Evolutionary conservation across 2,797 vertebrate genomes (phyloP).

Genomic region (Sorex maritimensis): DNA sequence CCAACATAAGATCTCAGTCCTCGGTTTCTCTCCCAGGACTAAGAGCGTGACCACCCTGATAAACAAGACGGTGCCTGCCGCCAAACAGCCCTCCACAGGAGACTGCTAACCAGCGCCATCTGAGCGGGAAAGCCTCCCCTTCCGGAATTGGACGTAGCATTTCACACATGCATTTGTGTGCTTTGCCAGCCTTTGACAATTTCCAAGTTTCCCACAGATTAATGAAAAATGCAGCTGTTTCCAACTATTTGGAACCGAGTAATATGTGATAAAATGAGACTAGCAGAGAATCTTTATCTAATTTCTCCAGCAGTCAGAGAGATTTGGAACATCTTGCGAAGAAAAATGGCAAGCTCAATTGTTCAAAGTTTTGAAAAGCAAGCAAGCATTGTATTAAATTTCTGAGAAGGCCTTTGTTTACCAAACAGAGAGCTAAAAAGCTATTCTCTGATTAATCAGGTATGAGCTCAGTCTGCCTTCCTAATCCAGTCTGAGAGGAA

Average conservation of each 20-base stretch:
- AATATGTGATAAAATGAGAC: constrained; percentile 81
- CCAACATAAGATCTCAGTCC: constrained; percentile 42
- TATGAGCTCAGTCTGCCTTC: constrained; percentile 82
- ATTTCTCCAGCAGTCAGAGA: constrained; percentile 77
- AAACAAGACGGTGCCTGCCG: constrained; percentile 63
- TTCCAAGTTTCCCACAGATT: constrained; percentile 87
- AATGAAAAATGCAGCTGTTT: constrained; percentile 88
- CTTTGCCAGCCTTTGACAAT: constrained; percentile 78
- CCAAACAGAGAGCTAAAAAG: constrained; percentile 77
- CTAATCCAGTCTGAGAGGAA: constrained; percentile 73
- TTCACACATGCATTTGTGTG: constrained; percentile 81
- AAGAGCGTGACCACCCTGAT: constrained; percentile 55
- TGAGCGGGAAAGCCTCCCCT: constrained; percentile 70
- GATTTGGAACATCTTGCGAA: constrained; percentile 74
- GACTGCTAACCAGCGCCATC: constrained; percentile 22
- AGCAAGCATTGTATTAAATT: constrained; percentile 75
- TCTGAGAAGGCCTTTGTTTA: constrained; percentile 79
- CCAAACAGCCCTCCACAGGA: constrained; percentile 30
- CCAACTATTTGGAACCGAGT: constrained; percentile 81
- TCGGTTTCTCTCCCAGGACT: constrained; percentile 63
- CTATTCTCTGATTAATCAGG: constrained; percentile 78
- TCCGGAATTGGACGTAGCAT: constrained; percentile 76
- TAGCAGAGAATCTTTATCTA: constrained; percentile 66
- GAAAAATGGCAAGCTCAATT: constrained; percentile 74
- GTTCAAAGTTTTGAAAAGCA: constrained; percentile 74